Evolutionary conservation across 2,888 invertebrate species (phyloP).

Genomic region (Neoitamus cyanurus): DNA sequence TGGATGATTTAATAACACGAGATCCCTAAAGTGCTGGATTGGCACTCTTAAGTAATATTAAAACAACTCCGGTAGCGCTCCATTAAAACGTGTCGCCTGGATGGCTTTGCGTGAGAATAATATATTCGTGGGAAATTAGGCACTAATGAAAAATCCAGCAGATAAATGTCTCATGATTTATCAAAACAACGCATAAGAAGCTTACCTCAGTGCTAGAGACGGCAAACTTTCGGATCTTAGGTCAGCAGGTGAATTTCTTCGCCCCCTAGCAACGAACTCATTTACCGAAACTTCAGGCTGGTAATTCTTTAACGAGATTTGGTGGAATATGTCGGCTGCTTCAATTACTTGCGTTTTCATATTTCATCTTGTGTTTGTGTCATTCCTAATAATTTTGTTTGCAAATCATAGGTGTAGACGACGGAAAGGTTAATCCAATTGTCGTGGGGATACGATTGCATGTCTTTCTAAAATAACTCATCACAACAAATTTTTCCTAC

Average conservation of each 20-base stretch:
- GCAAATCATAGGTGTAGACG: too few relatives aligned
- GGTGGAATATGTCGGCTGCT: too few relatives aligned
- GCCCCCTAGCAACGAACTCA: background rate
- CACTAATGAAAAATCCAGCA: constrained; percentile 33
- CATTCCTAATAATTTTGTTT: too few relatives aligned
- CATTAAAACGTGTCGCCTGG: background rate
- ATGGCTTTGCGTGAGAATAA: background rate
- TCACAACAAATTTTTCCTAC: too few relatives aligned
- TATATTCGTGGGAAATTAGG: constrained; percentile 30
- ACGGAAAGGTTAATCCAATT: too few relatives aligned
- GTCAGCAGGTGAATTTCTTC: background rate
- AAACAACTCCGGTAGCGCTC: background rate
- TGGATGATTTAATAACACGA: background rate
- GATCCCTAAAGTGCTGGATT: background rate
- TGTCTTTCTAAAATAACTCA: too few relatives aligned
- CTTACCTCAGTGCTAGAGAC: background rate
- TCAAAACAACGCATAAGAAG: constrained; percentile 47
- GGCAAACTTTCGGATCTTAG: background rate
- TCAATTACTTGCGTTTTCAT: too few relatives aligned
- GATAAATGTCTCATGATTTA: constrained; percentile 49
- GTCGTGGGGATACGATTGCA: too few relatives aligned
- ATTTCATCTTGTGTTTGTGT: too few relatives aligned
- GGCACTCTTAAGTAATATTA: background rate
- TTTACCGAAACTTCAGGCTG: background rate
- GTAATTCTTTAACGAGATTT: too few relatives aligned